Evolutionary conservation across 2,113 vertebrate species (phyloP).

Genomic region (Sarotherodon lohbergeri): DNA sequence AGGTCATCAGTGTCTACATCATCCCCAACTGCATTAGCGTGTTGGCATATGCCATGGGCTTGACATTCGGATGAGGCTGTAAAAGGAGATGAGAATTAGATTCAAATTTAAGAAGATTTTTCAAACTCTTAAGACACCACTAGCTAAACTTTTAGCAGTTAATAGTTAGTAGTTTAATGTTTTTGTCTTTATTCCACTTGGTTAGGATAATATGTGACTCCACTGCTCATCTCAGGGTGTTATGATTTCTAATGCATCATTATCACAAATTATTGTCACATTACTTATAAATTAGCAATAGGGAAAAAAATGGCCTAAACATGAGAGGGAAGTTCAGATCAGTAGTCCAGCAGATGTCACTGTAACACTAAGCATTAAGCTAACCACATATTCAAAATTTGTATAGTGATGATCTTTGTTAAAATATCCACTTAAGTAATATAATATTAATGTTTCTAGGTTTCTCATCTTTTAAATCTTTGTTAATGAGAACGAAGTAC

Average conservation of each 20-base stretch:
- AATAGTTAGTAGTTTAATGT: background rate
- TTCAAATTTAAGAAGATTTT: background rate
- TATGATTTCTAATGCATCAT: background rate
- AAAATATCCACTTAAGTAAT: background rate
- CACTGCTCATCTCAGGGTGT: background rate
- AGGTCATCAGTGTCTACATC: conserved; percentile 77
- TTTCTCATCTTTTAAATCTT: background rate
- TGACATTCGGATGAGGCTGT: conserved; percentile 94
- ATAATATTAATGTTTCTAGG: background rate
- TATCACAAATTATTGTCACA: background rate
- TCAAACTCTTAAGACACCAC: background rate
- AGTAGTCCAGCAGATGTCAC: background rate
- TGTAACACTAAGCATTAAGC: background rate
- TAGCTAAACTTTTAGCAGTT: background rate
- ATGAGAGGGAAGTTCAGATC: background rate
- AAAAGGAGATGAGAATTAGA: background rate
- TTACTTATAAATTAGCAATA: background rate
- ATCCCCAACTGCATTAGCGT: conserved; percentile 90
- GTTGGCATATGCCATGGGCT: conserved; percentile 93
- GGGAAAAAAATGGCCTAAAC: background rate
- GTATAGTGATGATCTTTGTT: background rate
- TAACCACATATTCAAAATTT: background rate
- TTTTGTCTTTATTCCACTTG: background rate
- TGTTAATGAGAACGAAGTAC: background rate
- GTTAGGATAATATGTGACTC: background rate